These are phyloP conservation scores for Dendrolimus houi DNA, from an alignment of 2,888 invertebrate species.

Conservation along the genomic window DNA sequence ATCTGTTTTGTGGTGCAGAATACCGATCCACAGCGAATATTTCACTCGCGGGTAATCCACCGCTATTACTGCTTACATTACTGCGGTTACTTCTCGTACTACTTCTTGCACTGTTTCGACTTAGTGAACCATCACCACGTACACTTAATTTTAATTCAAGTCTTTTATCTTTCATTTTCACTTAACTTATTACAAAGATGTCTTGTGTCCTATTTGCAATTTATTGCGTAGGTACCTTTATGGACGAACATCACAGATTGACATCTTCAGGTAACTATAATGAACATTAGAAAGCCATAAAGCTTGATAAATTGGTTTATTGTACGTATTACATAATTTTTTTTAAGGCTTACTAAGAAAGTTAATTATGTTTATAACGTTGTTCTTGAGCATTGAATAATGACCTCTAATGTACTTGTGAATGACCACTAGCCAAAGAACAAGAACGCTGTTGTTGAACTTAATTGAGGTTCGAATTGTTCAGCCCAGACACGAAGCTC, in stretches of 20 bases:
- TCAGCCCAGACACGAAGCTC: conserved; percentile 45
- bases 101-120: conserved; percentile 53
- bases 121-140: conserved; percentile 63
- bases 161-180: conserved; percentile 66
- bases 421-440: conserved; percentile 52
- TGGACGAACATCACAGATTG: not conserved
- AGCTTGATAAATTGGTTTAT: not conserved
- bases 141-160: conserved; percentile 66
- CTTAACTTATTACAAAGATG: conserved; percentile 43
- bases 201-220: conserved; percentile 17
- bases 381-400: conserved; percentile 52
- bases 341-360: conserved; percentile 31
- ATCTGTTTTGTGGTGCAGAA: conserved; percentile 51
- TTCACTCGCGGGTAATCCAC: conserved; percentile 53
- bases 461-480: conserved; percentile 60
- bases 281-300: not conserved
- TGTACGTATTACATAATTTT: not conserved
- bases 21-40: conserved; percentile 64
- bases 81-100: conserved; percentile 60
- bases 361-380: conserved; percentile 47
- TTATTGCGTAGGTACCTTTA: not conserved
- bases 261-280: not conserved
- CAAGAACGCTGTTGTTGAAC: conserved; percentile 45
- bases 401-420: conserved; percentile 50
- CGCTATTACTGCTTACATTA: conserved; percentile 44